A percentile compares a stretch with the other conserved stretches of the same genome.
Evolutionary conservation across 2,797 vertebrate genomes (phyloP).

Genomic region (Falco concolor): DNA sequence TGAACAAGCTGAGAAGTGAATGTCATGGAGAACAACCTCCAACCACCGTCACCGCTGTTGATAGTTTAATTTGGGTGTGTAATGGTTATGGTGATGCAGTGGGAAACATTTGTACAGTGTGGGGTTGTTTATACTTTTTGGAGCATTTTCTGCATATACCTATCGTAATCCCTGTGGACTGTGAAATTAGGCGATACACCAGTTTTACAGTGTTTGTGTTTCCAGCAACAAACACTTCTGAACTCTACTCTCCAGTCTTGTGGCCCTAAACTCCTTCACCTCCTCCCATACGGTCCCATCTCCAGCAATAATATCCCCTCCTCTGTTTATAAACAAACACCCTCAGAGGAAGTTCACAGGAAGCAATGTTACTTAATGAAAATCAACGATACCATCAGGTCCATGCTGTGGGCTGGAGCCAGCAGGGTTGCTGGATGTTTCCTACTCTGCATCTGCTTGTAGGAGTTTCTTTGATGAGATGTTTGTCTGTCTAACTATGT

Average conservation of each 20-base stretch:
- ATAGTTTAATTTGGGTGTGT: constrained; percentile 39
- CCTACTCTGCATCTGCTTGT: not conserved
- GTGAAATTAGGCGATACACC: constrained; percentile 53
- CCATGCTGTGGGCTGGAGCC: not conserved
- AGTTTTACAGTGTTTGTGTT: constrained; percentile 72
- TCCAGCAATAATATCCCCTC: constrained; percentile 64
- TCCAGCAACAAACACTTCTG: constrained; percentile 61
- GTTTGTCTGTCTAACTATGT: not conserved
- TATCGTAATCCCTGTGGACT: constrained; percentile 66
- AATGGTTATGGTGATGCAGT: constrained; percentile 28
- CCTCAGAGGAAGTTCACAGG: constrained; percentile 42
- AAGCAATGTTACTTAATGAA: constrained; percentile 45
- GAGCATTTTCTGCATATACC: constrained; percentile 62
- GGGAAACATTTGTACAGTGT: constrained; percentile 24
- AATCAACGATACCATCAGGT: not conserved
- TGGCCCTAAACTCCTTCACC: constrained; percentile 40
- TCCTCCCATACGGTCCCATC: not conserved
- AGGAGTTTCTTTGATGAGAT: constrained; percentile 14
- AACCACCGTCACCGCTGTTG: not conserved
- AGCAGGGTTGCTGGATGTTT: constrained; percentile 43
- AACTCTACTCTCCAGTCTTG: constrained; percentile 34
- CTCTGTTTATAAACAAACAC: constrained; percentile 71
- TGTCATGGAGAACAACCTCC: not conserved
- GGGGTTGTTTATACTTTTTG: constrained; percentile 51
- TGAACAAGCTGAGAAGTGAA: not conserved